Base-by-base conservation (phyloP, 2,888 invertebrate genomes). In the Argyresthia albistria region DNA sequence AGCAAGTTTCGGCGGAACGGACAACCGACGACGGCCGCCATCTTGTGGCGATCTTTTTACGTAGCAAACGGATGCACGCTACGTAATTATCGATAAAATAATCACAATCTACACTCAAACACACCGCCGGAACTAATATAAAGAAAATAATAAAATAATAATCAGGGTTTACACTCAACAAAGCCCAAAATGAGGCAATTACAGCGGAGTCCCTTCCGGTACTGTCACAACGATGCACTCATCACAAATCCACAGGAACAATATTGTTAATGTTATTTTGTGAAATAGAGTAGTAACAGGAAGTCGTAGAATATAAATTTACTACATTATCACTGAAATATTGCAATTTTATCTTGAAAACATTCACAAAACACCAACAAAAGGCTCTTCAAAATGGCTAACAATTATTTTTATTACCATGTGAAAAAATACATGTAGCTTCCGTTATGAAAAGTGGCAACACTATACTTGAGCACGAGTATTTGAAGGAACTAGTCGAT, bases 321-420 rank as follows among this genome's bases (percentile, higher is more conserved):
- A 56, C 51, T 53, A 54, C 70, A 55, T 58, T 69, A 70, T 61
- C 64, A 66, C 67, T 73, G 65, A 73, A 77, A 64, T 76, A 71
- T 62, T 67, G 67, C 64, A 75, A 77, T 76, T 73, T 70, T 75
- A 76, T 64, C 65, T 75, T 79, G 76, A 87, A 88, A 88, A 88
- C 86, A 84, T 87, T 84, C 86, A 87, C 82, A 88, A 88, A 88
- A 88, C 88, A 88, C 87, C 76, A 88, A 88, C 88, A 88, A 88
- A 87, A 88, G 86, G 75, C 80, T 87, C 78, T 82, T 81, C 84
- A 87, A 87, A 87, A 87, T 87, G 87, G 87, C 87, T 84, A 86
- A 86, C 83, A 84, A 83, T 83, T 76, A 81, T 67, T 62, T 37
- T 50, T 12, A 50, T 50, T 86, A 84, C 86, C 81, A 80, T 70